phyloP scores from a whole-genome alignment of 2,113 vertebrate genomes.

The Syrrhaptes paradoxus region DNA sequence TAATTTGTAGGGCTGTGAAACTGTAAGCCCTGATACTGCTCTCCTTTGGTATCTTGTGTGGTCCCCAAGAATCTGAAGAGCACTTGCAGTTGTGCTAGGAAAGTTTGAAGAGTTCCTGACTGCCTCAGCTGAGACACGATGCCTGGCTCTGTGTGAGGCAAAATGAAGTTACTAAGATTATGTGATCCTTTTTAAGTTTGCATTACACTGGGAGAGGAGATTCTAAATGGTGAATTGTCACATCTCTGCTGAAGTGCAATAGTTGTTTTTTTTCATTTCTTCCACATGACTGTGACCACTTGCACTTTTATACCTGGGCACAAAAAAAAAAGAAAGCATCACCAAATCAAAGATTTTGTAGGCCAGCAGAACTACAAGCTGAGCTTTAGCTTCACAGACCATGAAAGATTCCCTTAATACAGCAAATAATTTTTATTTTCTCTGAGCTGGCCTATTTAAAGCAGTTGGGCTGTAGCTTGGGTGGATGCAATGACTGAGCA shows the following conservation, averaged over 20 bases:
- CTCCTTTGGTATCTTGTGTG: slow-evolving; percentile 12
- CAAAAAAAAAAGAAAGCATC: neutral
- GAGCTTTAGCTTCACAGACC: neutral
- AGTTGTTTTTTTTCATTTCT: neutral
- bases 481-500: neutral
- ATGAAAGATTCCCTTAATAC: neutral
- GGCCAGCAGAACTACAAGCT: neutral
- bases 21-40: neutral
- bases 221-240: neutral
- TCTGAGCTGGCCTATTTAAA: neutral
- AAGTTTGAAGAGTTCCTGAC: neutral
- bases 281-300: neutral
- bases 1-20: neutral
- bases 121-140: neutral
- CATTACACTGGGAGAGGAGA: neutral
- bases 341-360: neutral
- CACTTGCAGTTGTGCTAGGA: neutral
- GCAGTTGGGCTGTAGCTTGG: neutral
- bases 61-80: neutral
- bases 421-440: neutral
- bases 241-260: neutral
- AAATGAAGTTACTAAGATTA: neutral
- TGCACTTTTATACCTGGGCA: neutral
- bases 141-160: neutral
- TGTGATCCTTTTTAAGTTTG: neutral